These are phyloP conservation scores for Sandelia bainsii DNA, from an alignment of 2,797 vertebrate genomes.

Conservation along the genomic window DNA sequence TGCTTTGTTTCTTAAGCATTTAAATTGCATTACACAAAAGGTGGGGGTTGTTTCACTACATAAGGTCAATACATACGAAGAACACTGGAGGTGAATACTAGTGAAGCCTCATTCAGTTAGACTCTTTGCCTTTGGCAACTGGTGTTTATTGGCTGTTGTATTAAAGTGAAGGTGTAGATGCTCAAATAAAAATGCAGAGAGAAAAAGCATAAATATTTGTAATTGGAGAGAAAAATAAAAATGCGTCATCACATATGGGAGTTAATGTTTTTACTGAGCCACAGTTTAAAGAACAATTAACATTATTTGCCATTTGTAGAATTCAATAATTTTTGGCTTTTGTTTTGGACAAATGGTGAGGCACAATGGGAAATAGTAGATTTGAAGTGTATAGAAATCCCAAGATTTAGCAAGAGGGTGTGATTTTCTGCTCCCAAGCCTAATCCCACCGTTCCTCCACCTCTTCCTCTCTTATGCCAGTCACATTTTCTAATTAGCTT, in stretches of 20 bases:
- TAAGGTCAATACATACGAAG: constrained; percentile 75
- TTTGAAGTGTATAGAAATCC: constrained; percentile 79
- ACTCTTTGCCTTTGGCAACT: constrained; percentile 72
- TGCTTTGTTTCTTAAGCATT: constrained; percentile 35
- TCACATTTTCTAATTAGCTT: constrained; percentile 93
- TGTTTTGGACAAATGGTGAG: constrained; percentile 73
- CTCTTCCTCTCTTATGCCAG: constrained; percentile 86
- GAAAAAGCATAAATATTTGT: constrained; percentile 56
- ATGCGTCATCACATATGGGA: constrained; percentile 2
- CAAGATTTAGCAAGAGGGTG: constrained; percentile 76
- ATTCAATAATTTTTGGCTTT: constrained; percentile 33
- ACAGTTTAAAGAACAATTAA: constrained; percentile 11
- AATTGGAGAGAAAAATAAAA: constrained; percentile 6
- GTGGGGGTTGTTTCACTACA: constrained; percentile 72
- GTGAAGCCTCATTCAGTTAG: constrained; percentile 73
- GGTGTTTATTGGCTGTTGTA: constrained; percentile 79
- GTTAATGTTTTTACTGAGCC: constrained; percentile 7
- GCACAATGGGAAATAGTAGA: constrained; percentile 78
- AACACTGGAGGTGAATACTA: constrained; percentile 63
- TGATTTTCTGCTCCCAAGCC: constrained; percentile 78
- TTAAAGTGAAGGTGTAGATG: constrained; percentile 61
- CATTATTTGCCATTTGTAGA: constrained; percentile 3
- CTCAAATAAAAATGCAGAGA: constrained; percentile 67
- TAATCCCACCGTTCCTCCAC: constrained; percentile 84
- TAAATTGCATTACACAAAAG: constrained; percentile 65